Conservation (phyloP, 2,888 invertebrate genomes). For the Habroteleia sp. region DNA sequence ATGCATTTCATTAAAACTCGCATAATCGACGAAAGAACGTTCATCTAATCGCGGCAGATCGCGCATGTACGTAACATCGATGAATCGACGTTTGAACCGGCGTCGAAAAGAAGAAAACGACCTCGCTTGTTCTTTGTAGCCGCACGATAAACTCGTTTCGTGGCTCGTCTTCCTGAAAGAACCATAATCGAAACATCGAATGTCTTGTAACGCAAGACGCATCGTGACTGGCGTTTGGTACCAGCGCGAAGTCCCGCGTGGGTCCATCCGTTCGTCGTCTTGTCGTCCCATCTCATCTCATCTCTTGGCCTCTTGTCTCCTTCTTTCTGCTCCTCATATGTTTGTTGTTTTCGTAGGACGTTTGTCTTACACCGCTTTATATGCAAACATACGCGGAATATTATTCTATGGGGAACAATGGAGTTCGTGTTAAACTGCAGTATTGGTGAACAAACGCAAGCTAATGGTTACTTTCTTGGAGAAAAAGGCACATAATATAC, state of each 20-base stretch:
- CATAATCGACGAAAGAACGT: conserved; percentile 51
- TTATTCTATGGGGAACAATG: no score
- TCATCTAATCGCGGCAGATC: conserved; percentile 49
- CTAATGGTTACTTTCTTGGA: no score
- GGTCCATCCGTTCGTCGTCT: conserved; percentile 56
- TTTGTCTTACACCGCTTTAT: neutral
- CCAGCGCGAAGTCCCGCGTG: conserved; percentile 54
- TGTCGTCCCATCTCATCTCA: conserved; percentile 57
- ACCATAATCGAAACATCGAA: conserved; percentile 70
- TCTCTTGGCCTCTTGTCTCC: conserved; percentile 42
- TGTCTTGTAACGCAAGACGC: conserved; percentile 70
- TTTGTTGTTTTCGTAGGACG: conserved; percentile 7
- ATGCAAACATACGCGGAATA: neutral
- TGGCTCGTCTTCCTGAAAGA: conserved; percentile 68
- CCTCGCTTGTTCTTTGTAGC: conserved; percentile 46
- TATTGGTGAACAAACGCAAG: no score
- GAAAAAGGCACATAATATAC: no score
- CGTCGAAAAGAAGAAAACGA: conserved; percentile 46
- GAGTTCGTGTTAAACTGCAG: no score
- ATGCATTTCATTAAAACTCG: conserved; percentile 59
- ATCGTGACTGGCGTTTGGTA: conserved; percentile 65
- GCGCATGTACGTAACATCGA: conserved; percentile 54
- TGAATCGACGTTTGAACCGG: conserved; percentile 51
- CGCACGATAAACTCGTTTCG: conserved; percentile 64
- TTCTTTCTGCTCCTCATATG: conserved; percentile 24